These are phyloP conservation scores for Numenius phaeopus DNA, from an alignment of 2,797 vertebrate species.

Conservation along the genomic window DNA sequence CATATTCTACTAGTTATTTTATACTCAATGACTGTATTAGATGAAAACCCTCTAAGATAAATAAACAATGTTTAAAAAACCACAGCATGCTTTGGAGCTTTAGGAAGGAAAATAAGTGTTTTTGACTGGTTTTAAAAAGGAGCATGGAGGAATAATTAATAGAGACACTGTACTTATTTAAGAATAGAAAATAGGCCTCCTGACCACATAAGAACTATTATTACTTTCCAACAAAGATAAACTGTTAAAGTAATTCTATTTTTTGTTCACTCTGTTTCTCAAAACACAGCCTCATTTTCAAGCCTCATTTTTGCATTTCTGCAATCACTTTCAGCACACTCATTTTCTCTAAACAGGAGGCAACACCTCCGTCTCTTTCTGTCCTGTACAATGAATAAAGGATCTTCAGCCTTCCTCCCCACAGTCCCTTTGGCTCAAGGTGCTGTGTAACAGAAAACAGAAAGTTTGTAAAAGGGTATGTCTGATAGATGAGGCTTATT, in stretches of 20 bases:
- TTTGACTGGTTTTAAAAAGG: background rate
- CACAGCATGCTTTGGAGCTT: background rate
- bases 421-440: background rate
- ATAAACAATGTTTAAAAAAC: background rate
- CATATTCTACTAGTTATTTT: background rate
- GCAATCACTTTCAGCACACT: background rate
- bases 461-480: background rate
- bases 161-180: background rate
- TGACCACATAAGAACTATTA: background rate
- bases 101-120: background rate
- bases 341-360: background rate
- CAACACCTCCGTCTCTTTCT: background rate
- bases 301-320: background rate
- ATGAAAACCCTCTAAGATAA: background rate
- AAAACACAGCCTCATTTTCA: constrained; percentile 4
- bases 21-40: background rate
- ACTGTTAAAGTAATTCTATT: background rate
- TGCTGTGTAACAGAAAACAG: background rate
- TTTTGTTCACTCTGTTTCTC: background rate
- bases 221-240: background rate
- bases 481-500: background rate
- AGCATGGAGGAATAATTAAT: background rate
- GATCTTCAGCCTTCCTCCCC: background rate
- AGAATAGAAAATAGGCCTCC: background rate
- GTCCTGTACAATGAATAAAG: background rate